Evolutionary conservation across 2,113 vertebrate species (phyloP).

Genomic region (Chlorocebus sabaeus): DNA sequence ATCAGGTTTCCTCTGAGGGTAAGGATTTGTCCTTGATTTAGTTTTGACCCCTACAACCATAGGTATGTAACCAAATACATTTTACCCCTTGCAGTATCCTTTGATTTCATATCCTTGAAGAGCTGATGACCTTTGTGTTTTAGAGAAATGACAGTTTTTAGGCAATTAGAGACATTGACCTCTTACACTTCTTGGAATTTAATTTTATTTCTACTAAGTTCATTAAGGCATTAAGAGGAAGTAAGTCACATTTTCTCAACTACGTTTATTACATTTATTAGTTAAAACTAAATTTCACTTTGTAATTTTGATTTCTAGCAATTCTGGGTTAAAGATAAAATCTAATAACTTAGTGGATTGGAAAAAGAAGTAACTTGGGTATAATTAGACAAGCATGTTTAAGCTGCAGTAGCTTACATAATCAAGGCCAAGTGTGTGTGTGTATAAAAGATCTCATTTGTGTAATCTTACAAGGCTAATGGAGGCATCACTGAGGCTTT

Average conservation of each 20-base stretch:
- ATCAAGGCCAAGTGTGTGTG: slow-evolving; percentile 75
- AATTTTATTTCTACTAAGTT: slow-evolving; percentile 34
- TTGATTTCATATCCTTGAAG: slow-evolving; percentile 69
- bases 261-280: not conserved
- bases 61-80: slow-evolving; percentile 79
- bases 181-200: slow-evolving; percentile 46
- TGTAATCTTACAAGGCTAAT: slow-evolving; percentile 91
- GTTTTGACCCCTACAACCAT: slow-evolving; percentile 75
- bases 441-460: slow-evolving; percentile 88
- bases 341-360: slow-evolving; percentile 25
- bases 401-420: slow-evolving; percentile 55
- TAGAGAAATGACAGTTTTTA: slow-evolving; percentile 47
- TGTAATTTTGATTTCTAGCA: slow-evolving; percentile 11
- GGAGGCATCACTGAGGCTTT: slow-evolving; percentile 95
- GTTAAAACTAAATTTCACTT: slow-evolving; percentile 41
- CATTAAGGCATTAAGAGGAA: slow-evolving; percentile 48
- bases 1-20: slow-evolving; percentile 90
- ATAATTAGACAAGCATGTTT: slow-evolving; percentile 50
- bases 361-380: slow-evolving; percentile 51
- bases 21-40: slow-evolving; percentile 91
- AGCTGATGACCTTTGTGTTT: slow-evolving; percentile 64
- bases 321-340: slow-evolving; percentile 52
- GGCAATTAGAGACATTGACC: slow-evolving; percentile 25
- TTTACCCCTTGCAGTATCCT: slow-evolving; percentile 61
- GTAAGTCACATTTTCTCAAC: not conserved